Conservation (phyloP, 1,140 invertebrate species). For the Calycopis cecrops region DNA sequence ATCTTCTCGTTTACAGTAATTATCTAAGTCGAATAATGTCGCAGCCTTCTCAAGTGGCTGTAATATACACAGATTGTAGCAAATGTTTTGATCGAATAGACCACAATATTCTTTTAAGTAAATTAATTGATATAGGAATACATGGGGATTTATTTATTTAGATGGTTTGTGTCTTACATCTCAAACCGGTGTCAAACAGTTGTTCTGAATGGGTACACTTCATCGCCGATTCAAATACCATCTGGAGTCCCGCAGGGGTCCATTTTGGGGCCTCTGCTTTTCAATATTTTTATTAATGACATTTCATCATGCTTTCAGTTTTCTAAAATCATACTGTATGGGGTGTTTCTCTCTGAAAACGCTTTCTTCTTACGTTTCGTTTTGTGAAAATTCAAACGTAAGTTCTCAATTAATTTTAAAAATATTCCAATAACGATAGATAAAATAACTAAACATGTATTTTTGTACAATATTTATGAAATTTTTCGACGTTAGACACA, state of each 20-base stretch:
- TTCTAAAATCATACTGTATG: background rate
- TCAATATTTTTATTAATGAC: no score
- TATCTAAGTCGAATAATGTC: background rate
- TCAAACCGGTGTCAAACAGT: no score
- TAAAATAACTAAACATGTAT: no score
- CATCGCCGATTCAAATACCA: background rate
- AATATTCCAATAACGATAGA: no score
- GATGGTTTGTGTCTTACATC: conserved; percentile 7
- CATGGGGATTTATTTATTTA: background rate
- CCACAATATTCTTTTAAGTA: background rate
- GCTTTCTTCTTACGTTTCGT: no score
- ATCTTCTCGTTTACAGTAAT: background rate
- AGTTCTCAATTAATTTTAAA: no score
- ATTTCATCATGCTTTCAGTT: background rate
- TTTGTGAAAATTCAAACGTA: no score
- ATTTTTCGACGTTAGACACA: no score
- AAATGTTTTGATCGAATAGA: no score
- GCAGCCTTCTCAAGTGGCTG: background rate
- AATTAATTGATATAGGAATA: background rate
- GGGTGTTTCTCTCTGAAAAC: no score
- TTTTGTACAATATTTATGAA: no score
- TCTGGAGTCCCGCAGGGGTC: conserved; percentile 12
- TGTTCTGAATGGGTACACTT: conserved; percentile 2
- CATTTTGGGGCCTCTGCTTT: background rate
- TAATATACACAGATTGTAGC: background rate